These are phyloP conservation scores for Strigops habroptila DNA, from an alignment of 2,113 vertebrate genomes.

Conservation along the genomic window DNA sequence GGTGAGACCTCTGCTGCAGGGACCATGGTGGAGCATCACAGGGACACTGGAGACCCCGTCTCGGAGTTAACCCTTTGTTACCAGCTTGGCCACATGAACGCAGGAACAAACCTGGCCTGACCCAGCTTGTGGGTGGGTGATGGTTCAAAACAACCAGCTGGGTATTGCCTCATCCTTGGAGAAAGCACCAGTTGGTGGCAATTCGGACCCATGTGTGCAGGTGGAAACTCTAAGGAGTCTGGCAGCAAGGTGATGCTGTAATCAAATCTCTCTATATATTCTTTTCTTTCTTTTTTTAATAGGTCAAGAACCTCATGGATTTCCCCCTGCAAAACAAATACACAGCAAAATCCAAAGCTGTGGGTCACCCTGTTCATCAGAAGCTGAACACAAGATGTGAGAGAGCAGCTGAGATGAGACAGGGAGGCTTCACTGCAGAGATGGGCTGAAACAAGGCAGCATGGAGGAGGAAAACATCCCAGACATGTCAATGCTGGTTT, in stretches of 20 bases:
- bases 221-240: background rate
- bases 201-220: background rate
- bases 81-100: fast-evolving
- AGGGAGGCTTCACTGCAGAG: background rate
- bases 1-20: background rate
- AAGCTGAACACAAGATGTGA: background rate
- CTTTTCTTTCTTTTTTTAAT: background rate
- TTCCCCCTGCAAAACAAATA: background rate
- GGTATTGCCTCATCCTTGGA: too few relatives aligned
- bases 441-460: too few relatives aligned
- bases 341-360: background rate
- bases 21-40: fast-evolving
- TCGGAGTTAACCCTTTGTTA: background rate
- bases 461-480: background rate
- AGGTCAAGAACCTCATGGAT: background rate
- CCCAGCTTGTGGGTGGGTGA: too few relatives aligned
- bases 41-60: background rate
- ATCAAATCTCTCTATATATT: background rate
- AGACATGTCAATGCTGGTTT: background rate
- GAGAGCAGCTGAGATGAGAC: background rate
- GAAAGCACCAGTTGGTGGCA: background rate
- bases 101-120: background rate
- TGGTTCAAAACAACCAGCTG: background rate
- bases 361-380: background rate
- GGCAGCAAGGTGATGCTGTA: background rate